Evolutionary conservation across 2,797 vertebrate genomes (phyloP), one percentile per base, ranked within the genome.

Genomic region (Triplophysa bombifrons): DNA sequence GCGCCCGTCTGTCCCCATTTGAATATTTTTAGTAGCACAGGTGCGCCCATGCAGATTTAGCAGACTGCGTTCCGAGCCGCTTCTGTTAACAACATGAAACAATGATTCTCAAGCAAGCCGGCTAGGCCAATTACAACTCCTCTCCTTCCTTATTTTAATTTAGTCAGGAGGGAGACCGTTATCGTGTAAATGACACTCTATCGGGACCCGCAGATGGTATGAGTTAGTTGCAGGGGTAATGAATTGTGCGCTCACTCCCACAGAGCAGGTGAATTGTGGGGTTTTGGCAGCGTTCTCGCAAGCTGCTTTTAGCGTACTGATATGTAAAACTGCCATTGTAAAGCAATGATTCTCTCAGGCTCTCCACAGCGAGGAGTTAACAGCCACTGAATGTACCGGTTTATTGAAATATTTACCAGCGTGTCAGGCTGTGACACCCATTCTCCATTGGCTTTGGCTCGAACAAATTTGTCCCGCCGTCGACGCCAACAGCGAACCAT

Each of bases 121-220:
- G 50, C 85, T 85, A 87, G 86, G 85, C 85, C 90, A 92, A 91
- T 93, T 93, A 92, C 86, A 86, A 86, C 89, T 83, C 83, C 87
- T 87, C 88, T 87, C 85, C 88, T 86, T 87, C 88, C 89, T 86
- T 86, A 84, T 89, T 90, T 84, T 83, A 88, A 90, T 85, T 89
- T 88, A 90, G 88, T 90, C 90, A 89, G 91, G 87, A 85, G 89
- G 86, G 86, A 90, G 89, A 93, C 90, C 90, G 86, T 90, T 87
- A 85, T 89, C 85, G 88, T 91, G 91, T 89, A 90, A 90, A 91
- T 89, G 80, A 91, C 88, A 89, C 88, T 85, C 70, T 89, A 89
- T 90, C 87, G 88, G 85, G 61, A 84, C 56, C 53, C 16, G 51
- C 53, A 44, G n/a, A 58, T 67, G 55, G n/a, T 48, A 38, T 27